Conservation (phyloP, 2,113 vertebrate genomes). For the Sterrhoptilus dennistouni region DNA sequence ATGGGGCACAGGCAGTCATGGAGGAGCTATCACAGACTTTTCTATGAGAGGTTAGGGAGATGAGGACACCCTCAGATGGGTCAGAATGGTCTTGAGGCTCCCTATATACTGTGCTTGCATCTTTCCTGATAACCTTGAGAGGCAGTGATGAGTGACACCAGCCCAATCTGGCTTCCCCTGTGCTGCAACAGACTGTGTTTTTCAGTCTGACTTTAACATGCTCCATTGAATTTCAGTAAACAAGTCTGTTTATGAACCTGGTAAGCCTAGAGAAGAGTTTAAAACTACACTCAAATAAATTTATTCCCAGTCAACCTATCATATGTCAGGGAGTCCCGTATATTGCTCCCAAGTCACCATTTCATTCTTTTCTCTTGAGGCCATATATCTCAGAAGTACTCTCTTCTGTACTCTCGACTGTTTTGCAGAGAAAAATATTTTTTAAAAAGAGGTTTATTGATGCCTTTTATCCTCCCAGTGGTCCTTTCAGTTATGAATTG, state of each 20-base stretch:
- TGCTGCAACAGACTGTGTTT: neutral
- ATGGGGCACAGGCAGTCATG: neutral
- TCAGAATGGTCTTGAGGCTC: neutral
- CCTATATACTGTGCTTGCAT: neutral
- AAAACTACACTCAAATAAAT: neutral
- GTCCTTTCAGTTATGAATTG: neutral
- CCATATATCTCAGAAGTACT: neutral
- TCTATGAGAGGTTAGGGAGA: neutral
- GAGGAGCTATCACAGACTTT: neutral
- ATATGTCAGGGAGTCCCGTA: neutral
- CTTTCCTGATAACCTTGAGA: constrained; percentile 25
- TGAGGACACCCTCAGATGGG: neutral
- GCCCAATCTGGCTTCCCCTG: neutral
- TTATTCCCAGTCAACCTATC: neutral
- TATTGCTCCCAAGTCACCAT: neutral
- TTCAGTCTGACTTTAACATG: constrained; percentile 34
- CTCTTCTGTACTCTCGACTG: neutral
- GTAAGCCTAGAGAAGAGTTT: neutral
- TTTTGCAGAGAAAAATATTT: neutral
- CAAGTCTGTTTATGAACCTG: constrained; percentile 33
- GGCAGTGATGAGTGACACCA: constrained; percentile 17
- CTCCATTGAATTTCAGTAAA: constrained; percentile 58
- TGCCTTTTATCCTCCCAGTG: neutral
- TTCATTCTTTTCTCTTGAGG: neutral
- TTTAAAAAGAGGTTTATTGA: neutral